Evolutionary conservation across 2,888 invertebrate genomes (phyloP).

Genomic region (Erebia palarica): DNA sequence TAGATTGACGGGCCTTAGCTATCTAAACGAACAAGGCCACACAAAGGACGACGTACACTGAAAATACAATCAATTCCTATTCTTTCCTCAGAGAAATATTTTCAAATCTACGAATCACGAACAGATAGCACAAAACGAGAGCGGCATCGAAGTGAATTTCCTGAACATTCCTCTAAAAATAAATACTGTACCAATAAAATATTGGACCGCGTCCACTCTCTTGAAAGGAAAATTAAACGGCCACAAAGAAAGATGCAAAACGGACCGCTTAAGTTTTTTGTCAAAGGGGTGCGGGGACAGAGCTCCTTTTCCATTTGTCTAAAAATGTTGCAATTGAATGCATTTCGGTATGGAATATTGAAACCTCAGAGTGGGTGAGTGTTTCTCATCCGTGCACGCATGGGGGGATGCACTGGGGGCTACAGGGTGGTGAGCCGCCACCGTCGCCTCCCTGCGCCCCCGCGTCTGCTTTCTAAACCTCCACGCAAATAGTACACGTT

Average conservation of each 20-base stretch:
- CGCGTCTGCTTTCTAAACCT: constrained; percentile 78
- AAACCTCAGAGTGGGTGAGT: constrained; percentile 73
- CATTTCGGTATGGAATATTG: constrained; percentile 78
- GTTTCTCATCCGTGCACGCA: constrained; percentile 73
- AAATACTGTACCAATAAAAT: constrained; percentile 34
- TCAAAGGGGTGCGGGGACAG: constrained; percentile 48
- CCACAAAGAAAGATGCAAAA: constrained; percentile 51
- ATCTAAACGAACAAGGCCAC: too few relatives aligned
- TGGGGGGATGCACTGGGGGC: constrained; percentile 52
- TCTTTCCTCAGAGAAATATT: neutral
- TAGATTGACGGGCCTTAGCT: too few relatives aligned
- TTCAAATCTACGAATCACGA: constrained; percentile 5
- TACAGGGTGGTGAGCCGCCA: constrained; percentile 47
- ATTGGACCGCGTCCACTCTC: constrained; percentile 40
- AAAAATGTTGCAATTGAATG: constrained; percentile 75
- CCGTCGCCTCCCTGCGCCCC: constrained; percentile 52
- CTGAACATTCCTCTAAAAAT: constrained; percentile 5
- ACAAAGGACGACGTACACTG: too few relatives aligned
- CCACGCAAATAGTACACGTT: constrained; percentile 81
- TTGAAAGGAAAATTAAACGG: constrained; percentile 46
- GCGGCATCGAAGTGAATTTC: constrained; percentile 4
- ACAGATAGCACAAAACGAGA: neutral
- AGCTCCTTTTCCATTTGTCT: constrained; percentile 58
- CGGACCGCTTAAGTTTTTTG: constrained; percentile 58
- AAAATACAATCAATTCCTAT: neutral